phyloP scores from a whole-genome alignment of 2,113 vertebrate species.

The Gallinago jamesoni region DNA sequence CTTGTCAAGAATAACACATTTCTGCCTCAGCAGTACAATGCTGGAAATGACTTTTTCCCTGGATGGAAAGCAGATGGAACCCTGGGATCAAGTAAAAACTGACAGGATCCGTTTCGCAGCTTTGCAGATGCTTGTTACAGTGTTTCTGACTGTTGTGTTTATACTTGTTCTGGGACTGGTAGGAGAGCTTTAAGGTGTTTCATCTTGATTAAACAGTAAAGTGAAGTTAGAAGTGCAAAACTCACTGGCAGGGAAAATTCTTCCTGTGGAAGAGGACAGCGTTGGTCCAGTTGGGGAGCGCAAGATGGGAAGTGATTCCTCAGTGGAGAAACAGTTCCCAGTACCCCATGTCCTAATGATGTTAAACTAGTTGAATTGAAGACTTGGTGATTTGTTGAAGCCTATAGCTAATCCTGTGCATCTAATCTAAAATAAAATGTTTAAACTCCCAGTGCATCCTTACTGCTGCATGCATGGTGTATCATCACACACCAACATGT shows the following conservation, averaged over 20 bases:
- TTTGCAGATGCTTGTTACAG: neutral
- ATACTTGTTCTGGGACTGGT: neutral
- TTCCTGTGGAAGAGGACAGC: neutral
- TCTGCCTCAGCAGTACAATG: neutral
- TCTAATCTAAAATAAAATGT: neutral
- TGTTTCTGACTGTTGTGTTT: neutral
- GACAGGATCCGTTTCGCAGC: neutral
- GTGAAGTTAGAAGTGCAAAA: neutral
- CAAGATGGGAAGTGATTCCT: neutral
- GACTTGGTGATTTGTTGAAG: neutral
- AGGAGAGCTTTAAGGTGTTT: neutral
- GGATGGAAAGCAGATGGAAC: neutral
- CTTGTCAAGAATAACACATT: neutral
- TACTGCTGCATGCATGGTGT: neutral
- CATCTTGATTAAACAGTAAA: neutral
- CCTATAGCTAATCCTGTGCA: neutral
- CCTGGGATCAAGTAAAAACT: neutral
- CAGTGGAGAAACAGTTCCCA: neutral
- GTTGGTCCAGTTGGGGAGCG: neutral
- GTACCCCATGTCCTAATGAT: neutral
- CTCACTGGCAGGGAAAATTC: neutral
- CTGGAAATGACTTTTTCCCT: neutral
- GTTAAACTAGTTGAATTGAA: neutral
- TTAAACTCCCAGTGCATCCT: neutral
- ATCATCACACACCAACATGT: neutral